A percentile compares a stretch with the other conserved stretches of the same genome.
phyloP scores from a whole-genome alignment of 2,888 invertebrate species.

The Cerastoderma edule region DNA sequence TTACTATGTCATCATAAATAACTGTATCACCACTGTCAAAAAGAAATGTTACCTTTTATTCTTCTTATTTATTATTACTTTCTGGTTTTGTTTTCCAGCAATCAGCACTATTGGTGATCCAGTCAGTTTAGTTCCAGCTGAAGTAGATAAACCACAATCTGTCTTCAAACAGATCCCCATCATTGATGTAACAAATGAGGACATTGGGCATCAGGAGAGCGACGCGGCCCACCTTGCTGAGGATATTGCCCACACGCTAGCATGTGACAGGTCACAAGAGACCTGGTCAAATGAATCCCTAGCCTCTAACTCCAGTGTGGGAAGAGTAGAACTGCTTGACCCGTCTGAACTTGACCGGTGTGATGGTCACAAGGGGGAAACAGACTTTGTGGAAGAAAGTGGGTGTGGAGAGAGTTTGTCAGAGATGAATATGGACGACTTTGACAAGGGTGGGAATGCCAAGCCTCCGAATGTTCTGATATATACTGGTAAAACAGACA shows the following conservation, averaged over 20 bases:
- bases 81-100: slow-evolving; percentile 39
- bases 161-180: slow-evolving; percentile 6
- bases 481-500: slow-evolving; percentile 80
- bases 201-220: background rate
- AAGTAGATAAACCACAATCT: slow-evolving; percentile 9
- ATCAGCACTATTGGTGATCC: slow-evolving; percentile 50
- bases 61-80: background rate
- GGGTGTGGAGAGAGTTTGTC: slow-evolving; percentile 64
- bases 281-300: slow-evolving; percentile 68
- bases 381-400: slow-evolving; percentile 43
- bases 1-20: too few relatives aligned
- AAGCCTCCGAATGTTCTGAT: slow-evolving; percentile 83
- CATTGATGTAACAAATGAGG: background rate
- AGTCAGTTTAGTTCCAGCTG: slow-evolving; percentile 24
- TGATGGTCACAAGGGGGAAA: slow-evolving; percentile 27
- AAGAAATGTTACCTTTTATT: too few relatives aligned
- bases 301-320: slow-evolving; percentile 61
- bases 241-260: slow-evolving; percentile 30
- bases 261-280: slow-evolving; percentile 9
- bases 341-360: slow-evolving; percentile 38
- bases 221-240: slow-evolving; percentile 28
- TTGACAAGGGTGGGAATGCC: slow-evolving; percentile 20
- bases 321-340: slow-evolving; percentile 52
- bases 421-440: slow-evolving; percentile 52
- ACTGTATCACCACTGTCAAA: too few relatives aligned